A percentile compares a stretch with the other conserved stretches of the same genome.
Evolutionary conservation across 2,113 vertebrate species (phyloP).

Genomic region (Myotis davidii): DNA sequence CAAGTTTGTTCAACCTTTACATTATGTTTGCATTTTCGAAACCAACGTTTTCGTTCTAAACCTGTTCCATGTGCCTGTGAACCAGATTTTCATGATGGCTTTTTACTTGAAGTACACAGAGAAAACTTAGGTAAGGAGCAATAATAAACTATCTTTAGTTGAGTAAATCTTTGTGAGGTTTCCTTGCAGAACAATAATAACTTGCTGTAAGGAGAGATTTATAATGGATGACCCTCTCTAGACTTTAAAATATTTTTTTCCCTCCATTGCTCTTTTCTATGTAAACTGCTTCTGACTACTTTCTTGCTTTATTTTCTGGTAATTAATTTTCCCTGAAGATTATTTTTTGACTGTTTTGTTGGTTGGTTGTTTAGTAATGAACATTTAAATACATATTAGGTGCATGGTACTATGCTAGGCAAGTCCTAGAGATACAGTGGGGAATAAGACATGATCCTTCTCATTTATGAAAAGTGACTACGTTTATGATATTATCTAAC

Average conservation of each 20-base stretch:
- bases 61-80: conserved; percentile 97
- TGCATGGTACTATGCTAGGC: neutral
- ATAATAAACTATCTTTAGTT: neutral
- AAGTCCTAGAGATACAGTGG: neutral
- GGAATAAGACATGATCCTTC: neutral
- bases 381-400: neutral
- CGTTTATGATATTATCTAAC: neutral
- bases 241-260: neutral
- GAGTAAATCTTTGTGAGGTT: conserved; percentile 7
- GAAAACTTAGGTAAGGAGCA: conserved; percentile 88
- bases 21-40: conserved; percentile 95
- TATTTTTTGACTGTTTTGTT: neutral
- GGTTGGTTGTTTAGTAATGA: neutral
- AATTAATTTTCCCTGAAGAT: conserved; percentile 2
- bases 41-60: conserved; percentile 96
- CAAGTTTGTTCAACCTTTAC: conserved; percentile 95
- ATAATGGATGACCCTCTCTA: neutral
- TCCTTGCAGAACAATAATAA: neutral
- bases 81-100: conserved; percentile 95
- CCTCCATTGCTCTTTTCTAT: neutral
- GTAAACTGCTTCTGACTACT: neutral
- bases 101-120: conserved; percentile 95
- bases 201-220: neutral
- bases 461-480: neutral
- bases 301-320: conserved; percentile 21